Evolutionary conservation across 2,797 vertebrate genomes (phyloP).

Genomic region (Trachops cirrhosus): DNA sequence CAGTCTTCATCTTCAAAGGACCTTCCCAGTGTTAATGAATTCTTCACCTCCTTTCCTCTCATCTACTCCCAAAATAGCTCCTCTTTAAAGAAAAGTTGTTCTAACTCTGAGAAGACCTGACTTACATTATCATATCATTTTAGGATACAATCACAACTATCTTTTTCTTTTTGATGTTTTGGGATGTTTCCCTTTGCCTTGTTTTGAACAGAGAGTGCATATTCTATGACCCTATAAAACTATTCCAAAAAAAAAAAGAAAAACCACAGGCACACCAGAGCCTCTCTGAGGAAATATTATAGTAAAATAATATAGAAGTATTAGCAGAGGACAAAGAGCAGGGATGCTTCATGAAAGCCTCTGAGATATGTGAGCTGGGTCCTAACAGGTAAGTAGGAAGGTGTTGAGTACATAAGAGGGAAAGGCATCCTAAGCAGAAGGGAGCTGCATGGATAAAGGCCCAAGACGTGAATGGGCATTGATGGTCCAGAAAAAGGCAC

Average conservation of each 20-base stretch:
- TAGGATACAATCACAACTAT: neutral
- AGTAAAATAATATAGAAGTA: neutral
- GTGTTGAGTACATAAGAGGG: neutral
- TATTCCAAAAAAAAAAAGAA: neutral
- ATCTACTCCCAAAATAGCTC: neutral
- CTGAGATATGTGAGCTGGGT: neutral
- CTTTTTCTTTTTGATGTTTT: neutral
- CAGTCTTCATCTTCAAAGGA: conserved; percentile 36
- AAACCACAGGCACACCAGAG: neutral
- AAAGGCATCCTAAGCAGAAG: neutral
- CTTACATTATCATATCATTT: neutral
- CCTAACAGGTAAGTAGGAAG: neutral
- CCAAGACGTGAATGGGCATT: neutral
- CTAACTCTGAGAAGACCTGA: neutral
- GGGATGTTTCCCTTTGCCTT: neutral
- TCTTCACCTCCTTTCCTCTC: neutral
- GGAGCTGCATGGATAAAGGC: neutral
- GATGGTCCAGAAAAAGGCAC: neutral
- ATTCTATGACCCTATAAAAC: neutral
- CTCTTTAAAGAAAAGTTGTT: neutral
- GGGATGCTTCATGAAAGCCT: neutral
- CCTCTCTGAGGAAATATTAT: neutral
- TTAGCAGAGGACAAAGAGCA: neutral
- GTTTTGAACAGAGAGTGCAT: neutral
- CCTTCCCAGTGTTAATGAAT: neutral